These are phyloP conservation scores for Cephus sareptanus DNA, from an alignment of 2,888 invertebrate genomes.

Conservation along the genomic window DNA sequence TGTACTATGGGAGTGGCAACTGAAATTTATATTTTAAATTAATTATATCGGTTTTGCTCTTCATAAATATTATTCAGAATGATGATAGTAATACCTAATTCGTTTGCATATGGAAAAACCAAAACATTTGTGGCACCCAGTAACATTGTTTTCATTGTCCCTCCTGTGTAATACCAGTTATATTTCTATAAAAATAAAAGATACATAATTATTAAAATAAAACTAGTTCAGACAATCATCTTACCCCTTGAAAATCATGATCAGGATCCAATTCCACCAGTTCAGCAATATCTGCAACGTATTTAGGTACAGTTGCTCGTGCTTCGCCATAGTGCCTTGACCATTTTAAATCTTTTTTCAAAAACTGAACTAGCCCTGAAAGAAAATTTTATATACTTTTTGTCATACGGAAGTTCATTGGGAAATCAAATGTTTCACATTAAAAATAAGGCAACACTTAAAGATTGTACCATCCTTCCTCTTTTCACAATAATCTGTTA, in stretches of 20 bases:
- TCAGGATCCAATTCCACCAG: conserved; percentile 58
- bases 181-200: conserved; percentile 44
- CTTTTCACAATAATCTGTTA: conserved; percentile 42
- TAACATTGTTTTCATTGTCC: conserved; percentile 43
- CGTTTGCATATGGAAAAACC: conserved; percentile 55
- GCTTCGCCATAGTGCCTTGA: conserved; percentile 8
- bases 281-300: conserved; percentile 53
- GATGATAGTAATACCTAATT: conserved; percentile 45
- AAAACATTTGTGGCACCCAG: conserved; percentile 43
- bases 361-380: not conserved
- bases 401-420: too few relatives aligned
- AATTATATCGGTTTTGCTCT: not conserved
- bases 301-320: conserved; percentile 43
- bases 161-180: conserved; percentile 62
- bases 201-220: not conserved
- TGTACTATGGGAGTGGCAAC: conserved; percentile 46
- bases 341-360: conserved; percentile 43
- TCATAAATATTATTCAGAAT: conserved; percentile 3
- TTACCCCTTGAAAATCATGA: conserved; percentile 57
- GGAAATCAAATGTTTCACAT: too few relatives aligned
- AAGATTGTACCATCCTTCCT: conserved; percentile 36
- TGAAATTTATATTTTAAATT: conserved; percentile 18
- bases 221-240: not conserved
- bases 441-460: not conserved
- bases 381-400: not conserved